A percentile compares a stretch with the other conserved stretches of the same genome.
These are phyloP conservation scores for Phalacrocorax carbo DNA, from an alignment of 2,113 vertebrate genomes.

Conservation along the genomic window DNA sequence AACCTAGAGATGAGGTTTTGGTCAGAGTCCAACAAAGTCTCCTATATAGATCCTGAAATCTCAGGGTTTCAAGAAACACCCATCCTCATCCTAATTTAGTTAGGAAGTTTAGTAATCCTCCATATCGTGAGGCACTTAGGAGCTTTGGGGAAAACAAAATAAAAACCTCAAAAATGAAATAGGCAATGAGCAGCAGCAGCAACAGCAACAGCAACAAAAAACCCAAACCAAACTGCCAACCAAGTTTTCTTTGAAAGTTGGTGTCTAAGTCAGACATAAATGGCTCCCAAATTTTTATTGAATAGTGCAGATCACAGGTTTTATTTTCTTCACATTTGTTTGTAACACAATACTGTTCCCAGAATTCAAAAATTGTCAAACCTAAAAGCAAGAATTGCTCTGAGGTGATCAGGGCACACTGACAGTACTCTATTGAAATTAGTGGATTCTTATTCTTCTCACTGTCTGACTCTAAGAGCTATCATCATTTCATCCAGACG, in stretches of 20 bases:
- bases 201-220: not conserved
- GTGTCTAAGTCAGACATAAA: not conserved
- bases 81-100: not conserved
- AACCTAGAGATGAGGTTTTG: not conserved
- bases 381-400: not conserved
- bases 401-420: not conserved
- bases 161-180: not conserved
- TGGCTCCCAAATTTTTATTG: not conserved
- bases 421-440: not conserved
- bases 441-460: not conserved
- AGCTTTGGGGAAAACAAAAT: not conserved
- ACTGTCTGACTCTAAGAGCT: not conserved
- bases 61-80: not conserved
- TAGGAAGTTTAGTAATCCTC: not conserved
- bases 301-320: not conserved
- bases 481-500: not conserved
- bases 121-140: not conserved
- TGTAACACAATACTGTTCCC: not conserved
- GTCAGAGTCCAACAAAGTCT: not conserved
- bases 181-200: not conserved
- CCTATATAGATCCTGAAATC: not conserved
- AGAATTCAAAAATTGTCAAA: not conserved
- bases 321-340: rapidly evolving
- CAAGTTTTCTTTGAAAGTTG: not conserved
- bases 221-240: not conserved